These are phyloP conservation scores for Piezodorus guildinii DNA, from an alignment of 1,140 invertebrate genomes.

Conservation along the genomic window DNA sequence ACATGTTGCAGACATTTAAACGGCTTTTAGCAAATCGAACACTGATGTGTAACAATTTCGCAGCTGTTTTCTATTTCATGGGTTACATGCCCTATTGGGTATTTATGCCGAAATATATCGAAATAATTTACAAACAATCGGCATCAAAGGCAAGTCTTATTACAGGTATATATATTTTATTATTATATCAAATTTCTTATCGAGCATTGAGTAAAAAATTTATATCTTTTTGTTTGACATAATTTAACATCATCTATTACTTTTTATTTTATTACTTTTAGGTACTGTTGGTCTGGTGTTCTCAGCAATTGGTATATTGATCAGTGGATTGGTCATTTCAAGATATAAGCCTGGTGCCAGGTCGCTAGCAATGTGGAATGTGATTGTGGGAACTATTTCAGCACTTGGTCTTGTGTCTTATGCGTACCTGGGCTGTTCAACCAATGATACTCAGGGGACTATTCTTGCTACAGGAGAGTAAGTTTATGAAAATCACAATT, in stretches of 20 bases:
- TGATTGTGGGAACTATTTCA: slow-evolving; percentile 37
- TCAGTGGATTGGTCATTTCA: slow-evolving; percentile 48
- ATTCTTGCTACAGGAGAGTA: slow-evolving; percentile 10
- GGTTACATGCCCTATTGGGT: slow-evolving; percentile 33
- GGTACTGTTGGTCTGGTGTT: slow-evolving; percentile 46
- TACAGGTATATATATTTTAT: slow-evolving; percentile 27
- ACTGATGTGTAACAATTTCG: slow-evolving; percentile 44
- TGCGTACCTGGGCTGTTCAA: slow-evolving; percentile 46
- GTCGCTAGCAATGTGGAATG: slow-evolving; percentile 44
- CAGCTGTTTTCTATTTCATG: slow-evolving; percentile 37
- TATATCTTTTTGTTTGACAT: neutral
- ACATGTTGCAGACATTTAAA: slow-evolving; percentile 42
- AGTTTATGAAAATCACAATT: no score
- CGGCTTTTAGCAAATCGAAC: slow-evolving; percentile 47
- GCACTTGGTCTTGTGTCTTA: slow-evolving; percentile 42
- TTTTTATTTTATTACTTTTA: slow-evolving; percentile 7
- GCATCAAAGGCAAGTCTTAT: slow-evolving; percentile 34
- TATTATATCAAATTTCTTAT: no score
- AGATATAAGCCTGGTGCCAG: slow-evolving; percentile 43
- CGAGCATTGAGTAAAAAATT: neutral
- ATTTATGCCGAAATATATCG: slow-evolving; percentile 36
- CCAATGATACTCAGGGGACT: slow-evolving; percentile 28
- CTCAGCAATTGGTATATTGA: slow-evolving; percentile 44
- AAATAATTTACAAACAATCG: slow-evolving; percentile 44
- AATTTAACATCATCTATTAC: neutral